Percentiles rank a stretch among this genome's conserved stretches.
Conservation (phyloP, 1,140 invertebrate species). For the Calliopsis andreniformis region DNA sequence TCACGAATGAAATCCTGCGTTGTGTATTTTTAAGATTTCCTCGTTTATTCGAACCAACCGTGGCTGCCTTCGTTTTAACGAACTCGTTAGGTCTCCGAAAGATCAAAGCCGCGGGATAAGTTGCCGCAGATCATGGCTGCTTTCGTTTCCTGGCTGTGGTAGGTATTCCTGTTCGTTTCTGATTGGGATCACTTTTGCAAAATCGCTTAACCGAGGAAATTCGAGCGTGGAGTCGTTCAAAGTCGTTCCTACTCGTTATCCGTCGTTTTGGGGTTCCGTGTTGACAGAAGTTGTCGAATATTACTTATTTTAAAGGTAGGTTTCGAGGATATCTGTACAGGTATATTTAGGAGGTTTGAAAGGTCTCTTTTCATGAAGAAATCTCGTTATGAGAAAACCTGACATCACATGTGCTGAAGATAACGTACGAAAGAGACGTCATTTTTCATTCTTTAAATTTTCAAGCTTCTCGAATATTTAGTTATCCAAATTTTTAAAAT, state of each 20-base stretch:
- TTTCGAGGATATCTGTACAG: too few relatives aligned
- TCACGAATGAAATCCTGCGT: not conserved
- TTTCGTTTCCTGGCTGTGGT: not conserved
- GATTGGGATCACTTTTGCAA: constrained; percentile 44
- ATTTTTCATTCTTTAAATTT: too few relatives aligned
- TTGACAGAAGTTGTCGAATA: constrained; percentile 20
- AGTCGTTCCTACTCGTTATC: constrained; percentile 43
- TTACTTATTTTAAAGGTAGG: constrained; percentile 11
- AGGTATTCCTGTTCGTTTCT: constrained; percentile 15
- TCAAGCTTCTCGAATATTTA: too few relatives aligned
- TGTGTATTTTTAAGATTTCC: not conserved
- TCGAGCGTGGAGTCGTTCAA: constrained; percentile 12
- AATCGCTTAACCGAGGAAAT: constrained; percentile 40
- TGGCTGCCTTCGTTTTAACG: constrained; percentile 17
- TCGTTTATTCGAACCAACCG: not conserved
- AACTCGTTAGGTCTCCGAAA: constrained; percentile 28
- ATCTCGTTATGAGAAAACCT: too few relatives aligned
- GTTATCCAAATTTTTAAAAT: too few relatives aligned
- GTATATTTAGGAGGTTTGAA: too few relatives aligned
- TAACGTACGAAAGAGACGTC: too few relatives aligned
- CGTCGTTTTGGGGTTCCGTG: constrained; percentile 18
- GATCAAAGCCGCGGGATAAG: constrained; percentile 18
- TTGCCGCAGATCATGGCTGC: not conserved
- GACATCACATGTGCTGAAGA: too few relatives aligned
- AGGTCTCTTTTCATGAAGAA: too few relatives aligned